Evolutionary conservation across 2,797 vertebrate species (phyloP), one percentile per base, ranked within the genome.

Genomic region (Melanotaenia trifasciata): DNA sequence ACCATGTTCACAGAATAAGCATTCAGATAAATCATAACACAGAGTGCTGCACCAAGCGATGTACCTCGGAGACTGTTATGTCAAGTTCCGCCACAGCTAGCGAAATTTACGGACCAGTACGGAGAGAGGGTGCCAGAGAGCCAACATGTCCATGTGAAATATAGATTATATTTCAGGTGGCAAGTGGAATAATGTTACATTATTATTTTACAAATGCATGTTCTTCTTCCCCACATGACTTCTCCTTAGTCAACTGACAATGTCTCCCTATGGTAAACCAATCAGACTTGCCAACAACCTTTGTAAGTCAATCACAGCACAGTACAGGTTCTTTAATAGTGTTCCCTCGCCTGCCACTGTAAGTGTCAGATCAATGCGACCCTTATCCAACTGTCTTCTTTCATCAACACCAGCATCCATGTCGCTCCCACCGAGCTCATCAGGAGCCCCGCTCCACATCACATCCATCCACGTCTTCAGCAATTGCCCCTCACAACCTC

Each of bases 401-500:
- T 28, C 45, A 54, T 60, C 68, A 61, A 18, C 40, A 38, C 36
- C 65, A 12, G 57, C 67, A 28, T 62, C 57, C 22, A 30, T 24
- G 63, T 8, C 26, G 38, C 53, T 67, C 60, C 69, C 58, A 28
- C 58, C 40, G 32, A 53, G 40, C 58, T 63, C 20, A 68, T 54
- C 35, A 22, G 50, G 57, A 57, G 32, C 43, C 43, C 28, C 24
- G 24, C 61, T 66, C 26, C 58, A 53, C 36, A 53, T 36, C 58
- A 43, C 33, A 76, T 64, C 67, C 53, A 24, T 12, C 56, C n/a
- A 60, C 30, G 35, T 60, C 53, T 58, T 16, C 61, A 40, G 43
- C 62, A 1, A 64, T n/a, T 26, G 18, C 45, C 45, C 56, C 58
- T 57, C 36, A 18, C 24, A 4, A 5, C 59, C 9, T 26, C 26